Evolutionary conservation across 2,888 invertebrate genomes (phyloP), one percentile per base, ranked within the genome.

Genomic region (Andrena camellia): DNA sequence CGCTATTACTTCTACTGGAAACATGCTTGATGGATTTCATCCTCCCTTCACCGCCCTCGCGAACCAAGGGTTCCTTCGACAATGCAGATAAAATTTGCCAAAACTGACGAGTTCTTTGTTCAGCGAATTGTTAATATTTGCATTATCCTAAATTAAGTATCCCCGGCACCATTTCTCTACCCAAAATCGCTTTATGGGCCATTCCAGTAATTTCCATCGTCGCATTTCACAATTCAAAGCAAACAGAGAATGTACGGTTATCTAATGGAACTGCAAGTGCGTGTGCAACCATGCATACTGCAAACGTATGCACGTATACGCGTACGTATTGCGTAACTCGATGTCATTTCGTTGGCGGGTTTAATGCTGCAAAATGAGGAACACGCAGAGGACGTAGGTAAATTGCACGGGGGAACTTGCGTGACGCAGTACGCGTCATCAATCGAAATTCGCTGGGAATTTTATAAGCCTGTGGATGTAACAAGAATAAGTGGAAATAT

Each of bases 381-480:
- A 71, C 72, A 78, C 69, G 76, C 20, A 33, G 33, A 26, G 74
- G 72, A 86, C 77, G 81, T 69, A 73, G 78, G 78, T 83, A 68
- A 68, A 68, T 68, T 68, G 81, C 82, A 82, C 66, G n/a, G 68
- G 73, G 78, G 80, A 89, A 86, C 87, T 88, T 84, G 77, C 83
- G 70, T 35, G 59, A 54, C 74, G 78, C 70, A 72, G 73, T 76
- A 62, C 29, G 10, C 66, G n/a, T 42, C 69, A 79, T 77, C 79
- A 64, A 80, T 78, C 78, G 70, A 70, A 71, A 60, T 62, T 59
- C 75, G 2, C 66, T 29, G 78, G 29, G 75, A 62, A 68, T 68
- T 63, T 17, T 5, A 10, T 6, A 23, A 17, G 23, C 31, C 60
- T 48, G 26, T 33, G 35, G 23, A 31, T 62, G 52, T 29, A 48